phyloP scores from a whole-genome alignment of 2,888 invertebrate species.

The Leptopilina drosophilae region DNA sequence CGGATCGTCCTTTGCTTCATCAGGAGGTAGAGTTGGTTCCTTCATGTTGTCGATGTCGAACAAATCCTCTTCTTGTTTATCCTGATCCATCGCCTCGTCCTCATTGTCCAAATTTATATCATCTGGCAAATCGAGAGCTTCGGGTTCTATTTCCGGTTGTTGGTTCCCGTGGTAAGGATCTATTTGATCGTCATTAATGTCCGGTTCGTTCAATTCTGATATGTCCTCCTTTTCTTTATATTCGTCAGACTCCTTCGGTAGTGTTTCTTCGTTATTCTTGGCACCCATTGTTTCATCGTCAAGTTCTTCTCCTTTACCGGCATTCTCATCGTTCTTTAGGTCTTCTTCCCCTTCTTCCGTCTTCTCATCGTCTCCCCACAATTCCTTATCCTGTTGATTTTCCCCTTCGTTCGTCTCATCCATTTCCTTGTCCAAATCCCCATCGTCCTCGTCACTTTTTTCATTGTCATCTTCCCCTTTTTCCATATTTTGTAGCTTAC shows the following conservation, averaged over 20 bases:
- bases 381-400: constrained; percentile 88
- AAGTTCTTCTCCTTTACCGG: constrained; percentile 65
- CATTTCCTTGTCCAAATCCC: constrained; percentile 96
- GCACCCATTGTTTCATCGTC: constrained; percentile 78
- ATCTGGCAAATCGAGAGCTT: constrained; percentile 92
- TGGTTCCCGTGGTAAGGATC: constrained; percentile 91
- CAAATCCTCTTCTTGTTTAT: constrained; percentile 86
- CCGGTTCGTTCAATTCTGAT: constrained; percentile 87
- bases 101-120: constrained; percentile 88
- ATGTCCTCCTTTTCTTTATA: constrained; percentile 77
- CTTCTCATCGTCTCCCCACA: constrained; percentile 91
- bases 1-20: constrained; percentile 65
- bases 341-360: constrained; percentile 80
- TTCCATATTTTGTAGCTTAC: constrained; percentile 89
- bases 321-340: constrained; percentile 79
- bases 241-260: constrained; percentile 65
- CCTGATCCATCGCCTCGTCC: constrained; percentile 81
- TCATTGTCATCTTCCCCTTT: constrained; percentile 82
- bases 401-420: constrained; percentile 94
- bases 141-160: constrained; percentile 88
- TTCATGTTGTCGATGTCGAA: constrained; percentile 92
- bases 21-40: constrained; percentile 71
- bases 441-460: constrained; percentile 83
- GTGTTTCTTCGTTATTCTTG: constrained; percentile 79
- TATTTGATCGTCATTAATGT: constrained; percentile 87